Evolutionary conservation across 2,797 vertebrate species (phyloP), one percentile per base, ranked within the genome.

Genomic region (Phrynocephalus guinanensis): DNA sequence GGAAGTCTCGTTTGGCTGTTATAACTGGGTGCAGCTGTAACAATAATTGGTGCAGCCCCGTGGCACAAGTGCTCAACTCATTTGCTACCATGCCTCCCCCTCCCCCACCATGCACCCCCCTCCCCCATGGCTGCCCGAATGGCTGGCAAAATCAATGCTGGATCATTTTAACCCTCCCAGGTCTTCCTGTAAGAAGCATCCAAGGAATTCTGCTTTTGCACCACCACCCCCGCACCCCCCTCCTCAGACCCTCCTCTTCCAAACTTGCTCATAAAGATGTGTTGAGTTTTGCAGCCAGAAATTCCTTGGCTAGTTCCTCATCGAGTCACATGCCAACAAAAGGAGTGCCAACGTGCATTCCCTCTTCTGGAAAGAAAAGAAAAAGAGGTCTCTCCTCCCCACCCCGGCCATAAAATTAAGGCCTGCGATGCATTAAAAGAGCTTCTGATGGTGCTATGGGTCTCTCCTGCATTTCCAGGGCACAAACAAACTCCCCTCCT

Each of bases 251-350:
- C 52, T 24, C 48, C 9, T 22, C 94, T 94, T 95, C 94, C 79
- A 20, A 18, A 52, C 48, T 52, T 28, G 50, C 82, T 33, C 95
- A 94, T 88, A 48, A 93, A 95, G 94, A 95, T 93, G 94, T 95
- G 94, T 94, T 90, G 87, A 89, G 92, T 96, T 63, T 96, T 95
- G 92, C 91, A 92, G 94, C 94, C 95, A 96, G 93, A 96, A 96
- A 97, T 97, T 96, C 95, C 94, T 97, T 95, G 94, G 92, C 94
- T 89, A 89, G 95, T 96, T 96, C 95, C 94, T 96, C 95, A 96
- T 89, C 71, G n/a, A 76, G 79, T 94, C 95, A 95, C 92, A 92
- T 94, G 95, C 91, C 91, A 85, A 90, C 48, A 89, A 56, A 44
- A 85, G 83, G 87, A 56, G 78, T 8, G 78, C 83, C 87, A 82